These are phyloP conservation scores for Torymus tubicola DNA, from an alignment of 2,888 invertebrate genomes.

Conservation along the genomic window DNA sequence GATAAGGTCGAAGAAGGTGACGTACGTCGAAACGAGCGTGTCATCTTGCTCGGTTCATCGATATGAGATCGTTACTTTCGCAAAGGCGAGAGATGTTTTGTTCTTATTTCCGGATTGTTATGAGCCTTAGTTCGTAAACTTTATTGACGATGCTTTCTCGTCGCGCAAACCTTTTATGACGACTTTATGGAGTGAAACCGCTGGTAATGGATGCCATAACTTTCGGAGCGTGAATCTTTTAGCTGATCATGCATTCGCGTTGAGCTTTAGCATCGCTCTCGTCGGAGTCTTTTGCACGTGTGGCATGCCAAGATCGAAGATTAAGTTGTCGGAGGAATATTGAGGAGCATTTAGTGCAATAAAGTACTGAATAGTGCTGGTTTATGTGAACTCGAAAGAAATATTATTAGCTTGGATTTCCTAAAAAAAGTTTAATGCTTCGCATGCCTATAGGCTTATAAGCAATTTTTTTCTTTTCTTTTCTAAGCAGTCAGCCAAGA, in stretches of 20 bases:
- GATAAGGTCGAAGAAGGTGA: background rate
- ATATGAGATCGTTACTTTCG: background rate
- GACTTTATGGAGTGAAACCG: conserved; percentile 30
- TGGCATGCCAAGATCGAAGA: background rate
- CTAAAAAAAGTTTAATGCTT: no score
- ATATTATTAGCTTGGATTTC: no score
- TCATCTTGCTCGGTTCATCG: no score
- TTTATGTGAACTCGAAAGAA: background rate
- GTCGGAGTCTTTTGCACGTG: no score
- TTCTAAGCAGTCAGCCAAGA: no score
- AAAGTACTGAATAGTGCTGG: background rate
- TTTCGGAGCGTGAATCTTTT: background rate
- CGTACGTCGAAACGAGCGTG: background rate
- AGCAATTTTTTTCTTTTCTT: no score
- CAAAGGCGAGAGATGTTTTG: background rate
- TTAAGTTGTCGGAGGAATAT: background rate
- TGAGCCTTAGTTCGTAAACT: background rate
- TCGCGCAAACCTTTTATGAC: background rate
- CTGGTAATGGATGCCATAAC: conserved; percentile 27
- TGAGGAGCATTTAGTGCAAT: background rate
- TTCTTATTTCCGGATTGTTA: conserved; percentile 26
- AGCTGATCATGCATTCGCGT: no score
- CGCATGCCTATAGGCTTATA: no score
- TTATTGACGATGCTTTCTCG: conserved; percentile 21
- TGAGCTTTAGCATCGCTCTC: no score